A percentile compares a stretch with the other conserved stretches of the same genome.
Conservation (phyloP, 1,140 invertebrate species). For the Drosophila bocki region DNA sequence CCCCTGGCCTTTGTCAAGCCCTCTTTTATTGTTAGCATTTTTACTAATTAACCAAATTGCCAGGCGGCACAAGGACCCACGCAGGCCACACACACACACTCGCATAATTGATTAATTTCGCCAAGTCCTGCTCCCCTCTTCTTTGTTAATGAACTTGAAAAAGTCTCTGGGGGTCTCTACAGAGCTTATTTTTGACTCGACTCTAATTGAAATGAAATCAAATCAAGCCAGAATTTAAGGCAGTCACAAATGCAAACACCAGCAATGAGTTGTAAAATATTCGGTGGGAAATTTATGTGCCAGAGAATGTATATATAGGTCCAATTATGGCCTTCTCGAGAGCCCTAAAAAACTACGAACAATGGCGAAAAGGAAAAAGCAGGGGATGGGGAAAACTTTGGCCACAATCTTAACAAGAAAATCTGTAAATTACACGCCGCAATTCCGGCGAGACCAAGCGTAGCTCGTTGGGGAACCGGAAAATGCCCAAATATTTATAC, state of each 20-base stretch:
- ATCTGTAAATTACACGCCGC: conserved; percentile 80
- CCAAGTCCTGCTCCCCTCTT: conserved; percentile 23
- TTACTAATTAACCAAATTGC: conserved; percentile 81
- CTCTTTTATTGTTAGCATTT: conserved; percentile 60
- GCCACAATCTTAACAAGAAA: conserved; percentile 79
- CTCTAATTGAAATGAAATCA: conserved; percentile 74
- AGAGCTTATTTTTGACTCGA: conserved; percentile 13
- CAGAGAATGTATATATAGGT: conserved; percentile 1
- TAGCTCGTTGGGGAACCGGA: conserved; percentile 21
- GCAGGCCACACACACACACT: conserved; percentile 1
- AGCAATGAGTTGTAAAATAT: conserved; percentile 52
- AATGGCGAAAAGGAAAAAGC: conserved; percentile 17
- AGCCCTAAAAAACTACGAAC: conserved; percentile 40
- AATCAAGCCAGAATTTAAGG: conserved; percentile 55
- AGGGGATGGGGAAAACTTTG: conserved; percentile 44
- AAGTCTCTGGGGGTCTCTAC: conserved; percentile 20
- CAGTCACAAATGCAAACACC: conserved; percentile 45
- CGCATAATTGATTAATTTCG: conserved; percentile 67
- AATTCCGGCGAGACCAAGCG: conserved; percentile 10
- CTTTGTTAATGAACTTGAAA: conserved; percentile 70
- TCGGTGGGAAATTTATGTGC: conserved; percentile 53
- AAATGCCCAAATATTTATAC: conserved; percentile 80
- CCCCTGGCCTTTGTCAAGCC: conserved; percentile 7
- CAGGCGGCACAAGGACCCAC: conserved; percentile 16
- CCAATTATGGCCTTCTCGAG: conserved; percentile 63